phyloP scores from a whole-genome alignment of 2,888 invertebrate species.

The Apotomis capreana region DNA sequence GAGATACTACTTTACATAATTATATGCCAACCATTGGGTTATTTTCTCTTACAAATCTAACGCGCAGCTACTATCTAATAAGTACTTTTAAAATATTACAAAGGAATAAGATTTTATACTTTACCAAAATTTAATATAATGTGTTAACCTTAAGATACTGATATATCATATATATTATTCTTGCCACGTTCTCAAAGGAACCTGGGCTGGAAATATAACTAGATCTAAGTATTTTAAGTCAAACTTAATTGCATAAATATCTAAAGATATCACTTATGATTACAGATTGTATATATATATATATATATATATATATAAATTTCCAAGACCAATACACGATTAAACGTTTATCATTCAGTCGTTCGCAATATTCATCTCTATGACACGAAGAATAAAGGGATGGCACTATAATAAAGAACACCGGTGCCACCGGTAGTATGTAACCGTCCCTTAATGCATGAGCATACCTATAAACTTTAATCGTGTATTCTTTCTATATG shows the following conservation, averaged over 20 bases:
- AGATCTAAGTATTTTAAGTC: conserved; percentile 10
- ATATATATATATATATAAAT: not conserved
- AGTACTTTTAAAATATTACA: not conserved
- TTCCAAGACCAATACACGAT: conserved; percentile 9
- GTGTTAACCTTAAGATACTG: not conserved
- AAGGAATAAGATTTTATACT: not conserved
- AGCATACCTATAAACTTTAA: not conserved
- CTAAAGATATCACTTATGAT: not conserved
- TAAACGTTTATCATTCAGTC: not conserved
- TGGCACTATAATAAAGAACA: not conserved
- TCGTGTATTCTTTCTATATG: not conserved
- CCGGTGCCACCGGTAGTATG: too few species aligned
- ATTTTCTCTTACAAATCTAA: not conserved
- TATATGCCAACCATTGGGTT: not conserved
- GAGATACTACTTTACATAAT: not conserved
- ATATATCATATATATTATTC: not conserved
- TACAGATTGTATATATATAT: not conserved
- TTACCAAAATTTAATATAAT: not conserved
- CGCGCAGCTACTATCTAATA: not conserved
- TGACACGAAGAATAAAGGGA: not conserved
- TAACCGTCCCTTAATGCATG: too few species aligned
- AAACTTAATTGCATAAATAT: not conserved
- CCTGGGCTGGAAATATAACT: not conserved
- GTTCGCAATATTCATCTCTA: not conserved
- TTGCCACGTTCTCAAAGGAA: conserved; percentile 7